phyloP scores from a whole-genome alignment of 1,140 invertebrate genomes.

The Cyphomyrmex costatus region DNA sequence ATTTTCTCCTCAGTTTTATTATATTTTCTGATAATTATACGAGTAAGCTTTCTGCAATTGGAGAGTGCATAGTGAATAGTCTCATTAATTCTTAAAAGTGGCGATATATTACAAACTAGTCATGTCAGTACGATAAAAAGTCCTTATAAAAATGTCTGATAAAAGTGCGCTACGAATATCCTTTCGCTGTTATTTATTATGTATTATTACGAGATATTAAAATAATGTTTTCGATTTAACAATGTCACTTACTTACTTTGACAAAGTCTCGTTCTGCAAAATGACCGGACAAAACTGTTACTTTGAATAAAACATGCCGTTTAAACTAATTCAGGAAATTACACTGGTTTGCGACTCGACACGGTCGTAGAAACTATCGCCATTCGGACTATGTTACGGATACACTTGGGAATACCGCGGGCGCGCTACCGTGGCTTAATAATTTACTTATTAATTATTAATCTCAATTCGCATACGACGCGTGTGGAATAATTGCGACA shows the following conservation, averaged over 20 bases:
- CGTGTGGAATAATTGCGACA: conserved; percentile 15
- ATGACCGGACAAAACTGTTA: conserved; percentile 37
- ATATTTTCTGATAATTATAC: background rate
- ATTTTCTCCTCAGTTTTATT: background rate
- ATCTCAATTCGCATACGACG: conserved; percentile 65
- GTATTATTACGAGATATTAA: background rate
- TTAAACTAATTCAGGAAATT: conserved; percentile 66
- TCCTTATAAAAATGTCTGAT: background rate
- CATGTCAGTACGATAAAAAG: background rate
- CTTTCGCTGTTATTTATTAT: conserved; percentile 14
- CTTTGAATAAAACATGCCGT: conserved; percentile 42
- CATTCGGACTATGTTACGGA: conserved; percentile 60
- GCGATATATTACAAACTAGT: background rate
- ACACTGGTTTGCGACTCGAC: conserved; percentile 47
- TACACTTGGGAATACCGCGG: conserved; percentile 49
- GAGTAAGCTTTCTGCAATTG: background rate
- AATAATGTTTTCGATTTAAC: conserved; percentile 45
- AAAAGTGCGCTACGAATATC: conserved; percentile 10
- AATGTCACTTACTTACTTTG: conserved; percentile 34
- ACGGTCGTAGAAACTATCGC: conserved; percentile 47
- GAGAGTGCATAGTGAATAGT: background rate
- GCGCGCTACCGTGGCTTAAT: conserved; percentile 60
- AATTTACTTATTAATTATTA: conserved; percentile 73
- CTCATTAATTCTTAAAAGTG: background rate
- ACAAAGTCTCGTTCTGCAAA: background rate